phyloP scores from a whole-genome alignment of 2,113 vertebrate genomes.

The Megaleporinus macrocephalus region DNA sequence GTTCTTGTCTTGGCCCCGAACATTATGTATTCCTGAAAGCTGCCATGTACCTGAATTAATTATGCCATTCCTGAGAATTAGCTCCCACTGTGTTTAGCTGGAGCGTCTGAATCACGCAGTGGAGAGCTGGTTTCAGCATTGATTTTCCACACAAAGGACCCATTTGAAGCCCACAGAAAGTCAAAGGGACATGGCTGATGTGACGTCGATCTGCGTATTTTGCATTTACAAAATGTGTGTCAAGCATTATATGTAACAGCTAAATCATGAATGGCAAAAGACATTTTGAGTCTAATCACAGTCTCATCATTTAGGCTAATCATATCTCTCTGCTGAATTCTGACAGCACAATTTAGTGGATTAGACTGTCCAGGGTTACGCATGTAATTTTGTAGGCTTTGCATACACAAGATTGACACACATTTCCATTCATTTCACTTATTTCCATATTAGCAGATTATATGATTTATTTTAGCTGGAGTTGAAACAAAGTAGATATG shows the following conservation, averaged over 20 bases:
- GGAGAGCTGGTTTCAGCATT: constrained; percentile 31
- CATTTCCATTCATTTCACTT: neutral
- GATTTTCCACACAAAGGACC: constrained; percentile 43
- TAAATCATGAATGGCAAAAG: neutral
- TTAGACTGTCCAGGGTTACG: neutral
- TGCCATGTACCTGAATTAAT: constrained; percentile 58
- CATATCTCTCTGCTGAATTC: neutral
- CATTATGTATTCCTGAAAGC: constrained; percentile 54
- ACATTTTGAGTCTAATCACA: neutral
- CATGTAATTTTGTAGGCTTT: neutral
- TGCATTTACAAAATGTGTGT: neutral
- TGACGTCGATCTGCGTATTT: neutral
- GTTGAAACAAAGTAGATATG: neutral
- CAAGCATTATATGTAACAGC: neutral
- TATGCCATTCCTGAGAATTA: constrained; percentile 50
- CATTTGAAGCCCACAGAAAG: constrained; percentile 13
- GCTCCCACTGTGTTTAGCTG: constrained; percentile 44
- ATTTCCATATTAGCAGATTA: neutral
- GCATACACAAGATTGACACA: neutral
- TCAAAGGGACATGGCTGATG: constrained; percentile 3
- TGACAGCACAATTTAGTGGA: neutral
- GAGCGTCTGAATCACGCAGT: constrained; percentile 13
- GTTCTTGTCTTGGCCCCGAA: constrained; percentile 48
- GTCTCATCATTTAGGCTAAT: neutral
- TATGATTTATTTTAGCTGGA: neutral